phyloP scores from a whole-genome alignment of 2,113 vertebrate genomes.

The Tilapia sparmanii region DNA sequence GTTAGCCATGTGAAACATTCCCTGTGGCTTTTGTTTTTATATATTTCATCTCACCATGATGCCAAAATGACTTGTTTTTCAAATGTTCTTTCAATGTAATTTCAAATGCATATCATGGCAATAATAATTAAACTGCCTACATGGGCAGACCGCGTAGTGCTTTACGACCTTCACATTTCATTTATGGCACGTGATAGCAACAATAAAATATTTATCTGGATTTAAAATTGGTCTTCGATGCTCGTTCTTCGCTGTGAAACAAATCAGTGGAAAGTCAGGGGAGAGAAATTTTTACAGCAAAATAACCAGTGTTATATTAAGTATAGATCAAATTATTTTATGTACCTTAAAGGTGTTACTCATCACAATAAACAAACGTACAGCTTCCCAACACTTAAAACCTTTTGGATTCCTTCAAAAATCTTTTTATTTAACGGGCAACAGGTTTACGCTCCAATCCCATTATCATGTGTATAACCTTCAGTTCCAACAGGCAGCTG shows the following conservation, averaged over 20 bases:
- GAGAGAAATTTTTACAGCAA: not conserved
- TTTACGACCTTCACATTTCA: conserved; percentile 16
- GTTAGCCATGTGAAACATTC: conserved; percentile 20
- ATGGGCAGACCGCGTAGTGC: not conserved
- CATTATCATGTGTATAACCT: not conserved
- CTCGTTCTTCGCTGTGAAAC: not conserved
- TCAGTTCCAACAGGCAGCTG: not conserved
- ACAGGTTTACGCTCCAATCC: not conserved
- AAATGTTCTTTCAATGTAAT: not conserved
- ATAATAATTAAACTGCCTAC: not conserved
- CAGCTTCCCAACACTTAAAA: not conserved
- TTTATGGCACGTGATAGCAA: conserved; percentile 11
- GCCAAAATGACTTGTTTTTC: not conserved
- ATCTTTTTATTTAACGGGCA: not conserved
- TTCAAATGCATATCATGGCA: not conserved
- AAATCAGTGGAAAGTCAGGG: not conserved
- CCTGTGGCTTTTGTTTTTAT: not conserved
- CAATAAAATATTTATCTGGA: conserved; percentile 67
- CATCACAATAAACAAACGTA: not conserved
- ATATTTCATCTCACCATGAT: not conserved
- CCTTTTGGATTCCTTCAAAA: not conserved
- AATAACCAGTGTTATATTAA: not conserved
- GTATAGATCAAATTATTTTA: not conserved
- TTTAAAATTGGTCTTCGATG: not conserved
- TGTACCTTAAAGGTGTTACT: not conserved